Conservation (phyloP, 1,140 invertebrate genomes). For the Acyrthosiphon pisum region DNA sequence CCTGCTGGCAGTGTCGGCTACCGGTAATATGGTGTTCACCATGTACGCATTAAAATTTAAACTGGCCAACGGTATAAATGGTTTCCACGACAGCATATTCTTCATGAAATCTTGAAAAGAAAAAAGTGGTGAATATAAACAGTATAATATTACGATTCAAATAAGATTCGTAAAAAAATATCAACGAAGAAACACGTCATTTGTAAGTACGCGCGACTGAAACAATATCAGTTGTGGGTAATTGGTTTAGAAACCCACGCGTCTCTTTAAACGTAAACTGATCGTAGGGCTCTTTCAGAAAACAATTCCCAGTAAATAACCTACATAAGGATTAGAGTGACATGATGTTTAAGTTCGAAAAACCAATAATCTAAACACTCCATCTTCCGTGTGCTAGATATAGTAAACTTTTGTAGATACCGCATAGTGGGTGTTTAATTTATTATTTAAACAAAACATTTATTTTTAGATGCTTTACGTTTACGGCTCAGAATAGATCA, state of each 20-base stretch:
- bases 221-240: neutral
- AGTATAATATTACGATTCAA: neutral
- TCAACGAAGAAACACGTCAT: neutral
- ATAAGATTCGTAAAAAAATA: neutral
- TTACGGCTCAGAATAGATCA: neutral
- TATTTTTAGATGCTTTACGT: neutral
- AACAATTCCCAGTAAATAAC: neutral
- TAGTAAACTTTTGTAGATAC: neutral
- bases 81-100: constrained; percentile 71
- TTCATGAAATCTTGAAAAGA: constrained; percentile 68
- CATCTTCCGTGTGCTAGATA: neutral
- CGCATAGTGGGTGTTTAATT: neutral
- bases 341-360: neutral
- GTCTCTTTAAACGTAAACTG: neutral
- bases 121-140: neutral
- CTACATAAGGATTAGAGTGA: neutral
- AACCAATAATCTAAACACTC: neutral
- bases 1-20: constrained; percentile 64
- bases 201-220: neutral
- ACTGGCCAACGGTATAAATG: constrained; percentile 74
- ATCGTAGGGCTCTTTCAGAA: neutral
- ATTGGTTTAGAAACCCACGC: constrained; percentile 15
- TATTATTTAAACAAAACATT: neutral
- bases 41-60: constrained; percentile 77
- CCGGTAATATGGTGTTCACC: constrained; percentile 66